phyloP scores from a whole-genome alignment of 2,888 invertebrate genomes.

The Amblyteles armatorius region DNA sequence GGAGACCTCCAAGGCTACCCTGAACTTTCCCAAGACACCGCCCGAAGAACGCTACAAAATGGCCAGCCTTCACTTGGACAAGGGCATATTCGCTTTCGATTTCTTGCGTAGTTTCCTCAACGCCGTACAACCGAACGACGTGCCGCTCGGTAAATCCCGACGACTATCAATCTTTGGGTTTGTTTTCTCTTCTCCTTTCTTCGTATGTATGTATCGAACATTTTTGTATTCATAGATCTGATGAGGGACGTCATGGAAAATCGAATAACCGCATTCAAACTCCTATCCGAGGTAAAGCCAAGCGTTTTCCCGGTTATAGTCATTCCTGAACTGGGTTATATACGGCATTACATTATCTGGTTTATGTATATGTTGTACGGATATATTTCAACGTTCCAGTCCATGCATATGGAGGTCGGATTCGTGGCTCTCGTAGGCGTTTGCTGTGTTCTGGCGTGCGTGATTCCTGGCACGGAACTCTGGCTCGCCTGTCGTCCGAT shows the following conservation, averaged over 20 bases:
- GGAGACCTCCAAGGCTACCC: constrained; percentile 73
- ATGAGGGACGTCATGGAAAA: constrained; percentile 82
- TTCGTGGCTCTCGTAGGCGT: constrained; percentile 88
- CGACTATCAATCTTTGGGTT: neutral
- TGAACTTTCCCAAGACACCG: constrained; percentile 79
- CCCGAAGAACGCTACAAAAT: constrained; percentile 81
- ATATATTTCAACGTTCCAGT: constrained; percentile 85
- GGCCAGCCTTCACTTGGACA: constrained; percentile 86
- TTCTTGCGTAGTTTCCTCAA: constrained; percentile 88
- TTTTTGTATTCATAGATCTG: constrained; percentile 79
- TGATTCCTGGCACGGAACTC: constrained; percentile 88
- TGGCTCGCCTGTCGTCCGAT: constrained; percentile 85
- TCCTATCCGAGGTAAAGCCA: constrained; percentile 80
- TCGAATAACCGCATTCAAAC: constrained; percentile 79
- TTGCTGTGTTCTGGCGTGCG: constrained; percentile 88
- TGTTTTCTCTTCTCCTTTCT: constrained; percentile 5
- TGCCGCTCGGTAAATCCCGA: constrained; percentile 87
- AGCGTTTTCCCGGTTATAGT: constrained; percentile 25
- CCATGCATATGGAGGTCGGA: constrained; percentile 89
- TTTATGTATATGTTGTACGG: constrained; percentile 35
- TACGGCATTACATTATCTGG: constrained; percentile 40
- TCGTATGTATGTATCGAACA: constrained; percentile 1
- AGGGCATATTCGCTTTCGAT: constrained; percentile 88
- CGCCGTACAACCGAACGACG: constrained; percentile 88
- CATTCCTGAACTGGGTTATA: constrained; percentile 55